Conservation (phyloP, 2,113 vertebrate species). For the Phaetusa simplex region DNA sequence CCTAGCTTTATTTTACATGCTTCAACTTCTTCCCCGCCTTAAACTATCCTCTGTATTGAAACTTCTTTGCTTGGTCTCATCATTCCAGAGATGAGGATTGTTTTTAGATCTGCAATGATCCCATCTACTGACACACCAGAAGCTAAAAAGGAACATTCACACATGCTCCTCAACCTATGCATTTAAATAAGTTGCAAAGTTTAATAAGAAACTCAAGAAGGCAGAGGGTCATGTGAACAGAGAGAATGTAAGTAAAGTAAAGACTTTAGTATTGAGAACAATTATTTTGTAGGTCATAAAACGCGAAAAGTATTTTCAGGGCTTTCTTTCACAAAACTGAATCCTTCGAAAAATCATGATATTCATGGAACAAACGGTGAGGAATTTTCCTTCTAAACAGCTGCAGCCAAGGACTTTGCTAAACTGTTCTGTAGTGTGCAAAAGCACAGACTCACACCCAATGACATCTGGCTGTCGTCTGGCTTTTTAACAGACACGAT, state of each 20-base stretch:
- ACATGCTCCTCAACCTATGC: not conserved
- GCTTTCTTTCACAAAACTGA: not conserved
- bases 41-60: not conserved
- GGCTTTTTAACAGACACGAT: not conserved
- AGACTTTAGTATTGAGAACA: not conserved
- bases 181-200: not conserved
- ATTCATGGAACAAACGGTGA: not conserved
- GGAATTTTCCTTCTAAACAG: not conserved
- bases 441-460: not conserved
- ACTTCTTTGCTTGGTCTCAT: not conserved
- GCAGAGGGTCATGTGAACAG: not conserved
- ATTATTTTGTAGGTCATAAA: not conserved
- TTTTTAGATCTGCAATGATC: not conserved
- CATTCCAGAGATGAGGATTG: not conserved
- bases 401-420: not conserved
- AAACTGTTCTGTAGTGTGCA: not conserved
- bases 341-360: not conserved
- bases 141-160: not conserved
- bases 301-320: not conserved
- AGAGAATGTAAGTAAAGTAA: not conserved
- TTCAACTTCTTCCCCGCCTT: not conserved
- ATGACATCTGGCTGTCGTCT: not conserved
- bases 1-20: not conserved
- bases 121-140: not conserved
- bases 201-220: not conserved